Evolutionary conservation across 2,113 vertebrate genomes (phyloP), one percentile per base, ranked within the genome.

Genomic region (Amazona guildingii): DNA sequence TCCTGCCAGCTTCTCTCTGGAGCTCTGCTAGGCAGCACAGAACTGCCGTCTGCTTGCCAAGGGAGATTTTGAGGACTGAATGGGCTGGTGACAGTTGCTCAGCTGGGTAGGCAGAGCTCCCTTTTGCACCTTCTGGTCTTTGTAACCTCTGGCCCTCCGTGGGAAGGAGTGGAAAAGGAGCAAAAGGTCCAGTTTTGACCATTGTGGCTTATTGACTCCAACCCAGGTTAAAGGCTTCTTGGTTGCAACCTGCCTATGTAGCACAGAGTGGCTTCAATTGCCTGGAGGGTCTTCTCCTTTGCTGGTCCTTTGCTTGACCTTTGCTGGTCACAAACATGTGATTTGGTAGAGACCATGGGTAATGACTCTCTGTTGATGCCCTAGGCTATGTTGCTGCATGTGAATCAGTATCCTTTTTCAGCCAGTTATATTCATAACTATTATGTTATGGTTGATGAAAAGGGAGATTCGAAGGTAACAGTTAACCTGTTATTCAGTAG

Each of bases 61-160:
- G 52, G 46, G 79, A 68, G 80, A 35, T 64, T 27, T 57, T 75
- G 6, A 44, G 29, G 37, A 13, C 20, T 1, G 2, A 55, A n/a
- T 1, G 2, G 43, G 24, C 31, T 68, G n/a, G 10, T 57, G 13
- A 4, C 39, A 64, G 41, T n/a, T 83, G 37, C 54, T 69, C 43
- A 8, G 61, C 27, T 33, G 73, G 41, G 25, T 29, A 46, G 17
- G 29, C 49, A 70, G 91, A 92, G 59, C 54, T 69, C 59, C 10
- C 16, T 0, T 62, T 72, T 69, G 39, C 16, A 13, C 29, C 70
- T 41, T 63, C 44, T 69, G 17, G 35, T 68, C 57, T 57, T 39
- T 7, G 3, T 43, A 39, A 59, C 8, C 39, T 10, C 0, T 10
- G 18, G 15, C 25, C 5, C 11, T 54, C 19, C 1, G 1, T 0